A percentile compares a stretch with the other conserved stretches of the same genome.
These are phyloP conservation scores for Melanargia galathea DNA, from an alignment of 2,888 invertebrate species.

Conservation along the genomic window DNA sequence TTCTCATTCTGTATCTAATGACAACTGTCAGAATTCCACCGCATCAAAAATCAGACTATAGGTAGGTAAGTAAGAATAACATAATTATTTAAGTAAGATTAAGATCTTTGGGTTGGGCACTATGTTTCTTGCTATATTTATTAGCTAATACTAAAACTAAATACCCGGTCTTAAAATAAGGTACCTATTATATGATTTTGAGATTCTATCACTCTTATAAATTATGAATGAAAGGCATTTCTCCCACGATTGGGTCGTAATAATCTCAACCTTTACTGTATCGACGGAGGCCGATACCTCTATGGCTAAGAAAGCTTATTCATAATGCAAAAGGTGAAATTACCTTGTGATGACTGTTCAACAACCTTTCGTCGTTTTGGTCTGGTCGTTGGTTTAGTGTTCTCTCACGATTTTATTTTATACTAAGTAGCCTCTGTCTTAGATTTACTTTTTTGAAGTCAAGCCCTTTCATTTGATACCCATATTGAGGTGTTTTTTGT, in stretches of 20 bases:
- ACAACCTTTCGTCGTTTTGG: background rate
- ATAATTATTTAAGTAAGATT: no score
- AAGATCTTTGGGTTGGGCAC: no score
- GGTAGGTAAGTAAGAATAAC: no score
- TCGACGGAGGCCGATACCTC: slow-evolving; percentile 12
- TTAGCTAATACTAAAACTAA: background rate
- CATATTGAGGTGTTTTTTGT: no score
- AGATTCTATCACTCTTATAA: slow-evolving; percentile 23
- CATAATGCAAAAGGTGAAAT: slow-evolving; percentile 16
- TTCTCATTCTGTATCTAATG: no score
- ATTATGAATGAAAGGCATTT: slow-evolving; percentile 24
- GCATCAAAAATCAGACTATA: no score
- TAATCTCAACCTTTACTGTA: slow-evolving; percentile 19
- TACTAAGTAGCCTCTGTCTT: no score
- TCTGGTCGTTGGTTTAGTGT: background rate
- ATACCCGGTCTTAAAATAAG: background rate
- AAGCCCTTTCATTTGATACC: no score
- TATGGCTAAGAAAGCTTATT: slow-evolving; percentile 12
- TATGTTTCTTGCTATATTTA: no score
- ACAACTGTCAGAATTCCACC: no score
- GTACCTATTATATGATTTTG: background rate
- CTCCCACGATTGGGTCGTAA: slow-evolving; percentile 22
- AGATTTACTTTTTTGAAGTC: no score
- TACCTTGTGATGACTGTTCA: background rate
- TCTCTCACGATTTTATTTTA: no score